Evolutionary conservation across 2,888 invertebrate species (phyloP), one percentile per base, ranked within the genome.

Genomic region (Eristalinus aeneus): DNA sequence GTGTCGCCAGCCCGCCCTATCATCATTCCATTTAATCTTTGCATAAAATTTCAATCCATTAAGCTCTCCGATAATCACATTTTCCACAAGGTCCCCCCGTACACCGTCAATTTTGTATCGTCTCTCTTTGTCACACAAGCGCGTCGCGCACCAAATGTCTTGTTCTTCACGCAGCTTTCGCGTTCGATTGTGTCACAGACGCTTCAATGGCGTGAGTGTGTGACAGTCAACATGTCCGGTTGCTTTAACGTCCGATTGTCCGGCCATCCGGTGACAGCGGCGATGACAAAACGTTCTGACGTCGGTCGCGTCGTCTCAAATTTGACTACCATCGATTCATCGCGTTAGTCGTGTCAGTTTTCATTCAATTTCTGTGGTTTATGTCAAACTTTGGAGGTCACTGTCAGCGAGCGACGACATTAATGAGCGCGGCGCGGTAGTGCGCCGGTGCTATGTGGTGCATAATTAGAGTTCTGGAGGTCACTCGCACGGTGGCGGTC

Each of bases 391-490:
- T 1, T 46, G 46, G 16, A 46, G 46, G 46, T 16, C n/a, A 46
- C 16, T 16, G 4, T 8, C 46, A 46, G 16, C 46, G 16, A 46
- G 16, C 46, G 16, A 16, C 46, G 16, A 46, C 16, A 16, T 16
- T n/a, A 46, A 46, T 8, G 16, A 8, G 46, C 46, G 4, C 34
- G 10, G 16, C 46, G 16, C 16, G 16, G 4, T n/a, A n/a, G 39
- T 39, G 39, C 39, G 39, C 2, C 39, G 39, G 39, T n/a, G 39
- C 39, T n/a, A 2, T 39, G 16, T 77, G 63, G 72, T 76, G 82
- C 56, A 75, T 75, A 75, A 67, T 75, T 68, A 67, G 60, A 72
- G 54, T 72, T 82, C 46, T 72, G 72, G 68, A 72, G 82, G 82
- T 82, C 82, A 63, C 56, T 23, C 56, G 23, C 22, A 77, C 22